Evolutionary conservation across 2,113 vertebrate species (phyloP).

Genomic region (Procavia capensis): DNA sequence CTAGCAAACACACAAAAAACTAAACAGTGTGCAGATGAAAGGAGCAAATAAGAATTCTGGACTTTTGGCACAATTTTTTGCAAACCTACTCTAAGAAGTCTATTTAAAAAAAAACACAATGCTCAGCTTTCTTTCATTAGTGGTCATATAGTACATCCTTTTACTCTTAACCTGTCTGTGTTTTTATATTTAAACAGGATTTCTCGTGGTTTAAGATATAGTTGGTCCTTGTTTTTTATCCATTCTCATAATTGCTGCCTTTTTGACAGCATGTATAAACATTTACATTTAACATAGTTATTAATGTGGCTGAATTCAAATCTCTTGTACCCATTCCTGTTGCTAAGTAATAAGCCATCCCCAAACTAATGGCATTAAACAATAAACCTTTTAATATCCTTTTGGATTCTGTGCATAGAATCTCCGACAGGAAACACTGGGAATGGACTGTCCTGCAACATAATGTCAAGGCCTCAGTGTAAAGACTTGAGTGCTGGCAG

Average conservation of each 20-base stretch:
- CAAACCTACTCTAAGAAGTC: no score
- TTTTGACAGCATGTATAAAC: constrained; percentile 14
- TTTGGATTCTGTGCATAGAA: background rate
- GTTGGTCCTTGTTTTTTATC: background rate
- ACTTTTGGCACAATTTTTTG: no score
- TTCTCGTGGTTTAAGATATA: background rate
- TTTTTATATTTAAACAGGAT: no score
- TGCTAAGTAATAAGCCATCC: background rate
- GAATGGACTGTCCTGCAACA: background rate
- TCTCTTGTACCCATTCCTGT: constrained; percentile 23
- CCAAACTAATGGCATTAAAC: no score
- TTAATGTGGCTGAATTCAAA: background rate
- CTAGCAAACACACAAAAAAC: no score
- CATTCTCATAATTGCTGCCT: background rate
- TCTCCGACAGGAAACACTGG: background rate
- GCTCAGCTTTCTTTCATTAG: no score
- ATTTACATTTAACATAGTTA: background rate
- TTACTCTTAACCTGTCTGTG: no score
- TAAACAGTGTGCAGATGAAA: no score
- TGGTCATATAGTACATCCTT: no score
- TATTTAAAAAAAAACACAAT: no score
- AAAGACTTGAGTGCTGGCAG: background rate
- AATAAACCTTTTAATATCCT: background rate
- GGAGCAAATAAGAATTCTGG: no score
- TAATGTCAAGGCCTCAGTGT: background rate